Conservation (phyloP, 2,797 vertebrate genomes). For the Anolis apletophallus region DNA sequence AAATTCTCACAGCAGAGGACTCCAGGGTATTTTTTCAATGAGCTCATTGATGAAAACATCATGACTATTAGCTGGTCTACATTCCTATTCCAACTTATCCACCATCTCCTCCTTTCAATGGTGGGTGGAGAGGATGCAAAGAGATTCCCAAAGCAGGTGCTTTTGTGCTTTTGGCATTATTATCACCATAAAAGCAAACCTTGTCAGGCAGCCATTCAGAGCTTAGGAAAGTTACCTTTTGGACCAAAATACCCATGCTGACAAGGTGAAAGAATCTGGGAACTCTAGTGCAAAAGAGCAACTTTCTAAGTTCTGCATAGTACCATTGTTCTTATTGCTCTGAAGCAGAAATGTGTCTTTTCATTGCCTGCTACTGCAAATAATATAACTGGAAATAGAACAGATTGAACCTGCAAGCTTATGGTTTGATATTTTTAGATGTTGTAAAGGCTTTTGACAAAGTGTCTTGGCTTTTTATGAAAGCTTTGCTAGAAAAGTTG, state of each 20-base stretch:
- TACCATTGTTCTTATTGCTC: not conserved
- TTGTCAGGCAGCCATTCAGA: not conserved
- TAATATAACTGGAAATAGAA: not conserved
- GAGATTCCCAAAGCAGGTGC: not conserved
- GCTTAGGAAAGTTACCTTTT: not conserved
- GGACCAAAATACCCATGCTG: not conserved
- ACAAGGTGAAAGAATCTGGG: not conserved
- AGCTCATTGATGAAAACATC: constrained; percentile 12
- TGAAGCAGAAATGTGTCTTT: not conserved
- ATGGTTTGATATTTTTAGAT: no score
- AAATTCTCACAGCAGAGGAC: not conserved
- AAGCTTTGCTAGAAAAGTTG: no score
- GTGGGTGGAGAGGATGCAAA: not conserved
- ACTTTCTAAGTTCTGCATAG: not conserved
- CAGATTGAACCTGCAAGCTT: not conserved
- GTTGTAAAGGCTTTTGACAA: no score
- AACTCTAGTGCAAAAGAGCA: not conserved
- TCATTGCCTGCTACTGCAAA: not conserved
- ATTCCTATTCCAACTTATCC: constrained; percentile 37
- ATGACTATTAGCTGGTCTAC: constrained; percentile 60
- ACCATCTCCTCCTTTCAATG: constrained; percentile 4
- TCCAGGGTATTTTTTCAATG: not conserved
- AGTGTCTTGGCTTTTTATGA: no score
- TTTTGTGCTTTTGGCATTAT: not conserved
- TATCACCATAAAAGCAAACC: not conserved